Conservation (phyloP, 2,888 invertebrate genomes). For the Melanostoma scalare region DNA sequence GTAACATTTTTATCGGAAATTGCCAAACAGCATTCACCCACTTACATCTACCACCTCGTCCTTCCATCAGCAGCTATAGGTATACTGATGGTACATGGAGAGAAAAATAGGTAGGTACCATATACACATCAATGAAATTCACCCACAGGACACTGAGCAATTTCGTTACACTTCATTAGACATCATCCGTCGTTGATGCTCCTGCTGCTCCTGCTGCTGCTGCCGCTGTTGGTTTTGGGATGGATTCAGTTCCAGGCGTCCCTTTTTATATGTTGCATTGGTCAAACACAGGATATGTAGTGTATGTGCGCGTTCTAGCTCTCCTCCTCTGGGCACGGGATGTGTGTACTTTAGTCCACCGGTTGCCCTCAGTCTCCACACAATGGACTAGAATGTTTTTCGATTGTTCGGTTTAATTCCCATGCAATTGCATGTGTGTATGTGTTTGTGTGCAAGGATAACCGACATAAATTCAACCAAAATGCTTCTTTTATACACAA, state of each 20-base stretch:
- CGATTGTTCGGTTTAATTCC: slow-evolving; percentile 72
- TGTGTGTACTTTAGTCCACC: slow-evolving; percentile 61
- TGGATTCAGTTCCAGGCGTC: slow-evolving; percentile 35
- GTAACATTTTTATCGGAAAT: slow-evolving; percentile 73
- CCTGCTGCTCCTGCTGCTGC: slow-evolving; percentile 49
- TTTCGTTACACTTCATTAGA: slow-evolving; percentile 74
- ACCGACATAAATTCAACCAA: slow-evolving; percentile 58
- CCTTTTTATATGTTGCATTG: slow-evolving; percentile 72
- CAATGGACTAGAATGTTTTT: slow-evolving; percentile 73
- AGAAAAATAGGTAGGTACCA: slow-evolving; percentile 7
- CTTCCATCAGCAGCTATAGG: background rate
- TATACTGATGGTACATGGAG: background rate
- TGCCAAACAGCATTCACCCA: slow-evolving; percentile 72
- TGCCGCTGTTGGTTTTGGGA: slow-evolving; percentile 35
- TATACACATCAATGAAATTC: slow-evolving; percentile 56
- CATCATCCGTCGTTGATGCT: slow-evolving; percentile 72
- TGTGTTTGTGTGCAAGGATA: slow-evolving; percentile 47
- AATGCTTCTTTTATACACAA: slow-evolving; percentile 53
- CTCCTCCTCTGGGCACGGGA: slow-evolving; percentile 15
- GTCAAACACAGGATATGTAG: slow-evolving; percentile 59
- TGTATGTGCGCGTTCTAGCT: slow-evolving; percentile 7
- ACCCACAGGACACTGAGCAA: slow-evolving; percentile 74
- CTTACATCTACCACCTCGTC: slow-evolving; percentile 52
- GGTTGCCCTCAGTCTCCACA: slow-evolving; percentile 68
- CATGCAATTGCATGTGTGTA: slow-evolving; percentile 45